Conservation (phyloP, 2,888 invertebrate genomes). For the Petrolisthes manimaculis region DNA sequence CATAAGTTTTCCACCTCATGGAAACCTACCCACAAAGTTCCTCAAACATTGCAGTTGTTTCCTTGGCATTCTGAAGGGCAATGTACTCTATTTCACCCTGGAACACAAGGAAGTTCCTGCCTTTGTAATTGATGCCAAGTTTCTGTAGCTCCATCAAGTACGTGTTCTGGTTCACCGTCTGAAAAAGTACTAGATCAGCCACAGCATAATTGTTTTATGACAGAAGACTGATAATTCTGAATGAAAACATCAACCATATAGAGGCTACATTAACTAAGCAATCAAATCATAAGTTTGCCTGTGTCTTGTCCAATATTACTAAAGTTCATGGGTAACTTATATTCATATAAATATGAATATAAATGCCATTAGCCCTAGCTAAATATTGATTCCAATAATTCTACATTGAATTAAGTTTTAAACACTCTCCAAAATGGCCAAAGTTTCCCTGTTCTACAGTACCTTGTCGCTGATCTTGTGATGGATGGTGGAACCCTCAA, state of each 20-base stretch:
- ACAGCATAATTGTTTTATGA: not conserved
- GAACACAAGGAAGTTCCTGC: constrained; percentile 98
- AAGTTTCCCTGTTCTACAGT: constrained; percentile 71
- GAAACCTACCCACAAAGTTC: constrained; percentile 85
- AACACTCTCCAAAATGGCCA: not conserved
- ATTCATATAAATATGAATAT: too few relatives aligned
- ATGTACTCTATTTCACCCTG: constrained; percentile 99
- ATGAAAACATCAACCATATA: not conserved
- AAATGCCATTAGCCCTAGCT: too few relatives aligned
- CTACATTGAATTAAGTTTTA: not conserved
- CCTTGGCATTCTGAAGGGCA: constrained; percentile 99
- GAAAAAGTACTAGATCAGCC: constrained; percentile 64
- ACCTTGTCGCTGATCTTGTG: constrained; percentile 88
- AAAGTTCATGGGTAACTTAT: too few relatives aligned
- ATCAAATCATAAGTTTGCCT: too few relatives aligned
- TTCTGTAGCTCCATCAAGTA: constrained; percentile 91
- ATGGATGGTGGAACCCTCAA: constrained; percentile 89
- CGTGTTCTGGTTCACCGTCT: constrained; percentile 85
- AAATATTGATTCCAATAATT: not conserved
- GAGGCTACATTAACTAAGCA: too few relatives aligned
- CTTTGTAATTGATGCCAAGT: constrained; percentile 97
- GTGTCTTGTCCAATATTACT: too few relatives aligned
- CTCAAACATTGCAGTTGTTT: constrained; percentile 95
- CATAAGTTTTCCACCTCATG: not conserved
- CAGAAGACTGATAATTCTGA: not conserved